Evolutionary conservation across 2,797 vertebrate species (phyloP).

Genomic region (Yasuhikotakia modesta): DNA sequence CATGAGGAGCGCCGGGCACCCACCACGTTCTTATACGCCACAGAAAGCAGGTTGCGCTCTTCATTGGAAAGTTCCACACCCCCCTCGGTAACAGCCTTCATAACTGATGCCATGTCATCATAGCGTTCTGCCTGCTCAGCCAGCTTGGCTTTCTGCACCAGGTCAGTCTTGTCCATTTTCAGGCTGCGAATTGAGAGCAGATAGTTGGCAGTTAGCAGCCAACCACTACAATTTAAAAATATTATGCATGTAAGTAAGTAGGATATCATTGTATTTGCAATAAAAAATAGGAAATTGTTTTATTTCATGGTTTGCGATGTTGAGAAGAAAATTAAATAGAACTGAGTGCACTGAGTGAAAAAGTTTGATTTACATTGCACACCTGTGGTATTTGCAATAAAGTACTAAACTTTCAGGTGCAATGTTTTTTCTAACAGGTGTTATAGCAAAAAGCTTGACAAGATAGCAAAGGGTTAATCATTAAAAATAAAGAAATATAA

Average conservation of each 20-base stretch:
- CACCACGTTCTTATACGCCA: constrained; percentile 99
- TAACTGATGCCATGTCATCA: constrained; percentile 95
- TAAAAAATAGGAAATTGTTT: no score
- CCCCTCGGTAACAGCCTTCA: constrained; percentile 95
- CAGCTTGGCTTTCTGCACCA: constrained; percentile 99
- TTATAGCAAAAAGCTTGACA: no score
- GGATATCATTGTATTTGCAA: neutral
- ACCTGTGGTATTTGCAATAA: no score
- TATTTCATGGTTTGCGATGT: no score
- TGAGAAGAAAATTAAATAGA: no score
- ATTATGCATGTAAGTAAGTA: neutral
- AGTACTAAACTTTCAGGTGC: no score
- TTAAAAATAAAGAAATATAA: no score
- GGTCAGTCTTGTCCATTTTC: constrained; percentile 95
- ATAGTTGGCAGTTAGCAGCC: neutral
- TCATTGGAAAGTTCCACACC: constrained; percentile 93
- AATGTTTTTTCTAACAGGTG: no score
- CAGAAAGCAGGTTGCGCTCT: constrained; percentile 95
- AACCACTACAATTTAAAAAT: neutral
- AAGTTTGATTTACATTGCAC: no score
- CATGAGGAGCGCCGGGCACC: constrained; percentile 97
- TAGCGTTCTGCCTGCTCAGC: constrained; percentile 98
- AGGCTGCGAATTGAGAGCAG: constrained; percentile 57
- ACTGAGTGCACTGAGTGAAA: no score
- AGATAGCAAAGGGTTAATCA: no score